Conservation (phyloP, 2,888 invertebrate species). For the Charanyca ferruginea region DNA sequence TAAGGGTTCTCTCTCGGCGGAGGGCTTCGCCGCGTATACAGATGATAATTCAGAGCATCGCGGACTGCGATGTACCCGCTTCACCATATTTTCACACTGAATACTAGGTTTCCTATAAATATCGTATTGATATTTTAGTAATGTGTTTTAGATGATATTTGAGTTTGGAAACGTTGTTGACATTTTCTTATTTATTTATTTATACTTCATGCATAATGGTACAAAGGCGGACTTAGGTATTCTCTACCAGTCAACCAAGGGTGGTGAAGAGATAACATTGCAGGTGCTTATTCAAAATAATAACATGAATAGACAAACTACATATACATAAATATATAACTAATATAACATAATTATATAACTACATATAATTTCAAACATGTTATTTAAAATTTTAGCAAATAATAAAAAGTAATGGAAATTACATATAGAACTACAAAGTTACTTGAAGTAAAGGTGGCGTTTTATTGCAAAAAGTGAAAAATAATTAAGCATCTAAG, state of each 20-base stretch:
- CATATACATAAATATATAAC: too few relatives aligned
- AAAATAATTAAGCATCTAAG: neutral
- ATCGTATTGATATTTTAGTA: slow-evolving; percentile 22
- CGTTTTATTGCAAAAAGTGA: too few relatives aligned
- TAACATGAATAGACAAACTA: too few relatives aligned
- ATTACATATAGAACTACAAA: neutral
- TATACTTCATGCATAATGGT: too few relatives aligned
- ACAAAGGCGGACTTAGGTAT: too few relatives aligned
- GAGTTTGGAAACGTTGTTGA: neutral
- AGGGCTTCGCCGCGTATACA: slow-evolving; percentile 69
- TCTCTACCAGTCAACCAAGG: too few relatives aligned
- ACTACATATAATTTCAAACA: too few relatives aligned
- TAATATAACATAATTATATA: too few relatives aligned
- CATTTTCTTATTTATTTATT: neutral
- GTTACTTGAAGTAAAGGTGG: neutral
- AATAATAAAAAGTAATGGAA: neutral
- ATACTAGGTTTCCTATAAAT: slow-evolving; percentile 52
- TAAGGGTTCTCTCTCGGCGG: slow-evolving; percentile 73
- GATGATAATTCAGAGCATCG: slow-evolving; percentile 72
- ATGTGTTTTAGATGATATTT: slow-evolving; percentile 18
- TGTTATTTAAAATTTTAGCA: too few relatives aligned
- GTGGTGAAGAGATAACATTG: too few relatives aligned
- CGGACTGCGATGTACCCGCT: slow-evolving; percentile 50
- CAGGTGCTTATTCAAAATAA: too few relatives aligned
- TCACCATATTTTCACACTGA: slow-evolving; percentile 41